Evolutionary conservation across 1,140 invertebrate species (phyloP).

Genomic region (Arion vulgaris): DNA sequence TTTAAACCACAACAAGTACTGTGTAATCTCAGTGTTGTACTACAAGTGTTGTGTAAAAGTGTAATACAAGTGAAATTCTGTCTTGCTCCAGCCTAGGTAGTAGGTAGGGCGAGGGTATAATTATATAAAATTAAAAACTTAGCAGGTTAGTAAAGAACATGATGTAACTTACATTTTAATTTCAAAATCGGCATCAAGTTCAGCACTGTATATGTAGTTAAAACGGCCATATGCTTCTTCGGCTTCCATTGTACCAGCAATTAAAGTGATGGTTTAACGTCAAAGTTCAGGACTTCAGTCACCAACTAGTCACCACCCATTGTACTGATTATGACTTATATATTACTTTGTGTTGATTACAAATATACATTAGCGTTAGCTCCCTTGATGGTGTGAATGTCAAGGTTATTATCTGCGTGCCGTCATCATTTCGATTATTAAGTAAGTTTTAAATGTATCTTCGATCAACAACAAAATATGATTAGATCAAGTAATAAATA

Average conservation of each 20-base stretch:
- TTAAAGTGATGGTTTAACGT: background rate
- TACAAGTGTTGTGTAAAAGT: no score
- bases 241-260: background rate
- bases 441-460: no score
- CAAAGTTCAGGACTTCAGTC: background rate
- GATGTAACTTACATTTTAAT: slow-evolving; percentile 98
- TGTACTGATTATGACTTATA: no score
- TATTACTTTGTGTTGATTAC: background rate
- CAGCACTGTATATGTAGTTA: slow-evolving; percentile 88
- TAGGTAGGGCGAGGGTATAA: no score
- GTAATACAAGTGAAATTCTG: no score
- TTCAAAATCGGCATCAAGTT: slow-evolving; percentile 86
- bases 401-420: background rate
- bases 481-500: no score
- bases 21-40: no score
- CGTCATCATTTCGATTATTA: background rate
- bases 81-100: no score
- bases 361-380: background rate
- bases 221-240: slow-evolving; percentile 58
- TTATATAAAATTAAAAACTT: no score
- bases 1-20: no score
- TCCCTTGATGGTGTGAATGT: background rate
- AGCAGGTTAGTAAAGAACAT: no score
- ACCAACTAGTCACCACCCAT: background rate
- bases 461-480: no score